phyloP scores from a whole-genome alignment of 1,140 invertebrate genomes.

The Achroia grisella region DNA sequence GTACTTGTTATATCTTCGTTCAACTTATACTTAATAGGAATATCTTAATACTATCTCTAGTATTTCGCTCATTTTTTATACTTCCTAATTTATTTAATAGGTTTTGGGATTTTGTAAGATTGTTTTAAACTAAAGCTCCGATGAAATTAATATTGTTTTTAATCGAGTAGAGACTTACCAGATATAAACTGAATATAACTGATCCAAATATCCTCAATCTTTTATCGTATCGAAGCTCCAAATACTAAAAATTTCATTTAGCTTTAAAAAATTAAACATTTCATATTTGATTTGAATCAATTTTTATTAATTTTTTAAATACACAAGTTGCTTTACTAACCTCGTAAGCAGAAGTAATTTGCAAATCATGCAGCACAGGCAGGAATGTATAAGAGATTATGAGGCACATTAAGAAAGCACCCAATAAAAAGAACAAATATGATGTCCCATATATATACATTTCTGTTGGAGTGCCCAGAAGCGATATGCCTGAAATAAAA shows the following conservation, averaged over 20 bases:
- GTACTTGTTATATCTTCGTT: no score
- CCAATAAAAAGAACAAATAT: slow-evolving; percentile 78
- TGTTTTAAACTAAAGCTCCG: no score
- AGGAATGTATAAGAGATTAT: slow-evolving; percentile 81
- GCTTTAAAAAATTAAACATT: no score
- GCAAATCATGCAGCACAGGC: slow-evolving; percentile 87
- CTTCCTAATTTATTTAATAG: no score
- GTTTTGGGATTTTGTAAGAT: no score
- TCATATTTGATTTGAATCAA: not conserved
- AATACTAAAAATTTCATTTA: slow-evolving; percentile 87
- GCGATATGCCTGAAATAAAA: slow-evolving; percentile 78
- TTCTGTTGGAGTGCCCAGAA: slow-evolving; percentile 86
- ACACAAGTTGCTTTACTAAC: no score
- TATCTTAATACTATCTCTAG: no score
- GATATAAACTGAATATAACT: slow-evolving; percentile 79
- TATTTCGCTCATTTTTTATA: no score
- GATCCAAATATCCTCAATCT: slow-evolving; percentile 83
- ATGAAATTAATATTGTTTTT: no score
- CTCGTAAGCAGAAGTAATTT: slow-evolving; percentile 88
- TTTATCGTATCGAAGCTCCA: slow-evolving; percentile 84
- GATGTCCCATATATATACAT: slow-evolving; percentile 87
- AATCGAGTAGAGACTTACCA: no score
- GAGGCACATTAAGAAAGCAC: slow-evolving; percentile 77
- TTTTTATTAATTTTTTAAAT: not conserved
- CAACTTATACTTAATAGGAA: no score